Conservation (phyloP, 1,140 invertebrate genomes). For the Holotrichia oblita region DNA sequence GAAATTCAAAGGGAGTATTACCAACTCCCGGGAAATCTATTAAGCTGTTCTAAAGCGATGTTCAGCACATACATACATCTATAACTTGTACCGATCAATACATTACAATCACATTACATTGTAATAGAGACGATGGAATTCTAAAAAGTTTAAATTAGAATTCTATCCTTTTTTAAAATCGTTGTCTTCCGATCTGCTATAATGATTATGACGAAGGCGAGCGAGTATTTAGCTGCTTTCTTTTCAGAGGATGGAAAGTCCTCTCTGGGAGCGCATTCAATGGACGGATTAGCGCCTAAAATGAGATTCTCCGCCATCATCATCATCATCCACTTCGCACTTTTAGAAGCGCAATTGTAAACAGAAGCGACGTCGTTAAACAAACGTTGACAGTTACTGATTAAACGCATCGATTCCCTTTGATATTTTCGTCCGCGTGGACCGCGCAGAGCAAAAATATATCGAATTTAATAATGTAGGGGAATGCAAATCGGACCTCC, state of each 20-base stretch:
- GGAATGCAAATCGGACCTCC: conserved; percentile 10
- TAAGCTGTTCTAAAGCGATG: neutral
- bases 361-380: conserved; percentile 30
- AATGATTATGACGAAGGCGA: neutral
- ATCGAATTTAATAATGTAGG: conserved; percentile 34
- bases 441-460: neutral
- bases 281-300: conserved; percentile 9
- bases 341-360: conserved; percentile 31
- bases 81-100: neutral
- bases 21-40: too few relatives aligned
- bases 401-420: conserved; percentile 25
- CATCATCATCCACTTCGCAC: conserved; percentile 22
- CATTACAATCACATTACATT: neutral
- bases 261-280: neutral
- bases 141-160: neutral
- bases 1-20: too few relatives aligned
- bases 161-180: neutral
- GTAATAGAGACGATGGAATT: neutral
- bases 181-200: neutral
- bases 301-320: conserved; percentile 26
- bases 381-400: conserved; percentile 23
- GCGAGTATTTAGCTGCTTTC: neutral
- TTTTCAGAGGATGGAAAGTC: neutral
- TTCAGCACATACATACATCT: neutral
- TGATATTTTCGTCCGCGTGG: conserved; percentile 14